Evolutionary conservation across 2,888 invertebrate species (phyloP).

Genomic region (Selenia dentaria): DNA sequence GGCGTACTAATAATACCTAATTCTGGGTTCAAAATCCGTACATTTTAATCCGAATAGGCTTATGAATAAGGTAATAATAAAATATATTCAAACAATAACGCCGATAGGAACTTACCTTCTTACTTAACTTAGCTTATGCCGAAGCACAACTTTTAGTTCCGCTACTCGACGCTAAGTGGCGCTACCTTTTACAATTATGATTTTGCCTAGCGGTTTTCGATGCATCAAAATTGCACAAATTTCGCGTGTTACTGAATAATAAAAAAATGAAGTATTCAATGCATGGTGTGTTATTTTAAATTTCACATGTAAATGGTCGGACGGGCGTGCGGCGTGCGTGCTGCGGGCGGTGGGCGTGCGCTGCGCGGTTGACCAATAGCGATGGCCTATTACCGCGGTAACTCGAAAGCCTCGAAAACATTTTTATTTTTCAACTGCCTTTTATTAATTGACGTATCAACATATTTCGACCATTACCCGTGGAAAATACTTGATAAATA

Average conservation of each 20-base stretch:
- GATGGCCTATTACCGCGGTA: conserved; percentile 37
- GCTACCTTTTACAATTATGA: conserved; percentile 1
- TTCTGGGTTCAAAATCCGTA: too few relatives aligned
- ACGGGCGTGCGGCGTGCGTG: conserved; percentile 54
- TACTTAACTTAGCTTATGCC: too few relatives aligned
- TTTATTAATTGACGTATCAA: conserved; percentile 65
- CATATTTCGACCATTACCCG: conserved; percentile 65
- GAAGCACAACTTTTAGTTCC: conserved; percentile 14
- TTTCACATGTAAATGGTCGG: conserved; percentile 63
- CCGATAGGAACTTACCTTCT: too few relatives aligned
- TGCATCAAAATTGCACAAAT: conserved; percentile 5
- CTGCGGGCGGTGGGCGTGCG: conserved; percentile 75
- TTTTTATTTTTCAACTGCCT: conserved; percentile 56
- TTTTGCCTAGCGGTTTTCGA: neutral
- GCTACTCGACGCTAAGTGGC: conserved; percentile 39
- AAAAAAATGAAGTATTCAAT: conserved; percentile 31
- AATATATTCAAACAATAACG: too few relatives aligned
- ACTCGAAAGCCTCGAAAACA: conserved; percentile 51
- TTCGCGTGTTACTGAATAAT: conserved; percentile 20
- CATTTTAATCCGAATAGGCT: too few relatives aligned
- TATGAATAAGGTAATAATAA: too few relatives aligned
- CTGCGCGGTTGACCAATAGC: conserved; percentile 57
- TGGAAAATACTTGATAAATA: conserved; percentile 39
- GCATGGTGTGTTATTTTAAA: conserved; percentile 56
- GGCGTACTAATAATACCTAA: too few relatives aligned